Base-by-base conservation (phyloP, 1,140 invertebrate genomes). In the Colletes latitarsis region DNA sequence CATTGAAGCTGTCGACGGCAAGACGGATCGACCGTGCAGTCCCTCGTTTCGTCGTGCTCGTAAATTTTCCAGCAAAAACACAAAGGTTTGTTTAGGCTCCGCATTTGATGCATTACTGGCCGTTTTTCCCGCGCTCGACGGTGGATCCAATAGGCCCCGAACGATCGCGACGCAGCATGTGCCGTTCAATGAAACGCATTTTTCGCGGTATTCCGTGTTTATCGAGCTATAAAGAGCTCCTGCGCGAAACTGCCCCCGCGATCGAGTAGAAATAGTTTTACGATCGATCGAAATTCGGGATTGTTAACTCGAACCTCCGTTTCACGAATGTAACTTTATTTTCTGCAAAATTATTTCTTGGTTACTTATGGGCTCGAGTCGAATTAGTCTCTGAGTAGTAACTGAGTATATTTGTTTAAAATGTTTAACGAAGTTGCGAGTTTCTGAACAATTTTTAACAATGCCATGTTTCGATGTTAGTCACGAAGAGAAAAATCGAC, bases 11-110 rank as follows among this genome's bases (percentile, higher is more conserved):
- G 57, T 76, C 62, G 70, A 60, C 74, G 17, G 53, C 19, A 66
- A 70, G 21, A 79, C 63, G 30, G 67, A 79, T 68, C 60, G 67
- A 52, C 41, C 19, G 49, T 68, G 62, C 68, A 58, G 15, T 14
- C 49, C 43, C 52, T n/a, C 60, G 5, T 77, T 81, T 83, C 81
- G 53, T 74, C 53, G 70, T 66, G n/a, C 49, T 41, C 82, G 53
- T 84, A 84, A 84, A 84, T 84, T 66, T 53, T 6, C 58, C 10
- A 62, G 30, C 12, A 17, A 78, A 84, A 84, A 74, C 71, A 74
- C 53, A 63, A 70, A 78, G 71, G 64, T 82, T 84, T 84, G 64
- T 82, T 84, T 84, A 55, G 64, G 30, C 52, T 62, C n/a, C 74
- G 4, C 17, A 52, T 72, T 72, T 73, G 30, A 82, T 46, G 30